Evolutionary conservation across 2,113 vertebrate genomes (phyloP).

Genomic region (Anarrhichthys ocellatus): DNA sequence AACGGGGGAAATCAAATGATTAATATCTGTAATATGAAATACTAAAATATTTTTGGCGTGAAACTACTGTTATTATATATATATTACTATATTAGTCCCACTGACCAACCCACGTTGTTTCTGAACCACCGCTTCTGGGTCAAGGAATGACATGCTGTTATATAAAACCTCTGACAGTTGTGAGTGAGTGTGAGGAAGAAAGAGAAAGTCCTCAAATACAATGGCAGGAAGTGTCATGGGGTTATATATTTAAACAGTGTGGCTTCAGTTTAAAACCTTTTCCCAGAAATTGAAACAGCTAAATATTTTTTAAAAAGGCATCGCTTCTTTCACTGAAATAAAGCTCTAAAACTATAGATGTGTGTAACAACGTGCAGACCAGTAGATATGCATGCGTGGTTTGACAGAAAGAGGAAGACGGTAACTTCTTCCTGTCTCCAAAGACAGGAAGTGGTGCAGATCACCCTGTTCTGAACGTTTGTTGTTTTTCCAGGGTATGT

Average conservation of each 20-base stretch:
- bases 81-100: background rate
- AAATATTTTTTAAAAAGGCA: slow-evolving; percentile 3
- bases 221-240: slow-evolving; percentile 73
- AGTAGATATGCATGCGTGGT: background rate
- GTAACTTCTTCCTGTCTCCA: slow-evolving; percentile 66
- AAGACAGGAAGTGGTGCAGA: slow-evolving; percentile 66
- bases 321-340: background rate
- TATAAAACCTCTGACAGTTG: slow-evolving; percentile 54
- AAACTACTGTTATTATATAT: background rate
- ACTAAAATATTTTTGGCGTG: no score
- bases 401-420: slow-evolving; percentile 16
- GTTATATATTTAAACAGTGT: slow-evolving; percentile 43
- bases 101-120: background rate
- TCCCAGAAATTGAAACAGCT: slow-evolving; percentile 6
- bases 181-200: slow-evolving; percentile 29
- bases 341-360: background rate
- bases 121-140: background rate
- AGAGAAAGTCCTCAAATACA: slow-evolving; percentile 68
- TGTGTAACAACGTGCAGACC: background rate
- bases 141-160: slow-evolving; percentile 1
- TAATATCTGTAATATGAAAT: background rate
- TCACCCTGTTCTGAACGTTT: slow-evolving; percentile 57
- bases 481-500: slow-evolving; percentile 21
- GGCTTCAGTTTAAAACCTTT: slow-evolving; percentile 28
- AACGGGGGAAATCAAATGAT: background rate